Evolutionary conservation across 2,797 vertebrate species (phyloP).

Genomic region (Alosa sapidissima): DNA sequence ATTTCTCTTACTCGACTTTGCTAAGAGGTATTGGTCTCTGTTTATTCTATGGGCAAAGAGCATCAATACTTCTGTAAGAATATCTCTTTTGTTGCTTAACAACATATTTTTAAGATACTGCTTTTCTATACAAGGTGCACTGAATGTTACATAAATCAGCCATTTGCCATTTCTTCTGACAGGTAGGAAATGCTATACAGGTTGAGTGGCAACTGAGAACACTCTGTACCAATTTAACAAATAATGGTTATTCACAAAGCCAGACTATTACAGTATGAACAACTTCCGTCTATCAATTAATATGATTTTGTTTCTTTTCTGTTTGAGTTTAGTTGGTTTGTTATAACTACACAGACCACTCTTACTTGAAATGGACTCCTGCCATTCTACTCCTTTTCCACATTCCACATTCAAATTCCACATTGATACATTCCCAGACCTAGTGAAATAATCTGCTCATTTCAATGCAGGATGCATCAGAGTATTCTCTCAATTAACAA

Average conservation of each 20-base stretch:
- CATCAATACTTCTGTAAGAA: constrained; percentile 53
- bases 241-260: not conserved
- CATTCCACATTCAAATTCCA: not conserved
- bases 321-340: not conserved
- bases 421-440: not conserved
- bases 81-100: constrained; percentile 19
- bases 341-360: not conserved
- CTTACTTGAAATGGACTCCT: not conserved
- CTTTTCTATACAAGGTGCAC: constrained; percentile 7
- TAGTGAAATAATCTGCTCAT: not conserved
- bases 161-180: constrained; percentile 29
- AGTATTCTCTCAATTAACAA: not conserved
- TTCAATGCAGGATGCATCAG: not conserved
- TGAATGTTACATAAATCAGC: constrained; percentile 36
- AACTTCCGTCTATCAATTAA: not conserved
- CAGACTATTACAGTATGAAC: not conserved
- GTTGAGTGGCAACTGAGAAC: not conserved
- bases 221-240: not conserved
- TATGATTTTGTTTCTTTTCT: not conserved
- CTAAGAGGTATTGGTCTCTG: constrained; percentile 45
- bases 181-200: not conserved
- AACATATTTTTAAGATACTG: constrained; percentile 28
- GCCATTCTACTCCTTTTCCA: not conserved
- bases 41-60: constrained; percentile 49
- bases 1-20: not conserved